Conservation (phyloP, 2,113 vertebrate species). For the Tetrao urogallus region DNA sequence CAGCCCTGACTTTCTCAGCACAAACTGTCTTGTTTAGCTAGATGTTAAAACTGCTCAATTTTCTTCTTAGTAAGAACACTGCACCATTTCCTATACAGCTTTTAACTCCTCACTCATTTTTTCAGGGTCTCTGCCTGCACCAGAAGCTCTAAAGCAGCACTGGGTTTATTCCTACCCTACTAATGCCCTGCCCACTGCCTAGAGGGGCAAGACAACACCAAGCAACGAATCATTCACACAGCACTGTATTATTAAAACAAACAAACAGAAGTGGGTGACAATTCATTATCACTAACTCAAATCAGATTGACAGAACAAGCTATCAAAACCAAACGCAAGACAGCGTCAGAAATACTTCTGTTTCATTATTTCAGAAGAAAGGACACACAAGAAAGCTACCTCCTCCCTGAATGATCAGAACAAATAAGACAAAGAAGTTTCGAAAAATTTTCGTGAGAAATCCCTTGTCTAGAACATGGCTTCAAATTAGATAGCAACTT, state of each 20-base stretch:
- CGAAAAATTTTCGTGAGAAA: background rate
- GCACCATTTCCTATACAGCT: background rate
- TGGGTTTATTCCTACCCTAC: background rate
- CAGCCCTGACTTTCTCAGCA: background rate
- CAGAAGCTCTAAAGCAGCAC: background rate
- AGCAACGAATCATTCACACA: background rate
- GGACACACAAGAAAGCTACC: background rate
- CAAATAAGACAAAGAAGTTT: background rate
- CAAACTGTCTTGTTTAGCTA: background rate
- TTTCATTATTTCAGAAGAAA: background rate
- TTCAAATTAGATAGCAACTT: background rate
- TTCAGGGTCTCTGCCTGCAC: background rate
- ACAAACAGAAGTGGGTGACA: background rate
- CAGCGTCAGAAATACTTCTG: background rate
- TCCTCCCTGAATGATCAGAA: background rate
- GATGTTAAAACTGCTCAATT: background rate
- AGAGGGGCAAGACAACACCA: background rate
- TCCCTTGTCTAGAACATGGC: background rate
- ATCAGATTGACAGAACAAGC: background rate
- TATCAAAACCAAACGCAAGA: background rate
- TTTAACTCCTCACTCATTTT: background rate
- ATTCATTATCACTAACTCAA: background rate
- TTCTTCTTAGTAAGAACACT: background rate
- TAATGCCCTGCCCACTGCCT: background rate
- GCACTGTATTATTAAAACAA: background rate